Evolutionary conservation across 2,888 invertebrate genomes (phyloP), one percentile per base, ranked within the genome.

Genomic region (Tubulanus polymorphus): DNA sequence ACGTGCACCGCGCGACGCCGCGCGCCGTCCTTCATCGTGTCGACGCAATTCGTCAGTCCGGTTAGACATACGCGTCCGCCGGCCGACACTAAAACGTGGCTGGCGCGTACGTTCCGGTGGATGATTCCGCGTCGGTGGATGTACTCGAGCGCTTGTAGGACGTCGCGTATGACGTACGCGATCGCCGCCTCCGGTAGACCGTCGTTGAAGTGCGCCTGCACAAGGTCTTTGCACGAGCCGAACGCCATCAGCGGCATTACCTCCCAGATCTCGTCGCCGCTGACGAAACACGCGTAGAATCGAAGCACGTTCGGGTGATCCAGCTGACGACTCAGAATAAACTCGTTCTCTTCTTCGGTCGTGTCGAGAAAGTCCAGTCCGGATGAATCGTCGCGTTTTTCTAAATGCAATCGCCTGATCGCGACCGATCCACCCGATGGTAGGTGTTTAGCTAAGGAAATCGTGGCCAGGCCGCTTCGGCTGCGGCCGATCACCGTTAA

Each of bases 141-240:
- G 79, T 94, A 94, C 68, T 88, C 86, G 46, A 94, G 80, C 0
- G 89, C 94, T 50, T 84, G 82, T 37, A 93, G 80, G 3, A 90
- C 84, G 79, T 93, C 92, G 66, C 85, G 83, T 53, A 93, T 78
- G 65, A 94, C 87, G 53, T 88, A 83, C 10, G 89, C 86, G 66
- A 91, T 88, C 6, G 90, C 88, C 48, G 86, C 80, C 79, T 94
- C 93, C 0, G 91, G 88, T 54, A 94, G 81, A 2, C 93, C 93
- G 66, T 84, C 82, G 54, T 79, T 83, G 76, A 90, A 93, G 80
- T 89, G 88, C 6, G 81, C 79, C 63, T 86, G 85, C 6, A 93
- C 82, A 63, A 92, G 84, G 74, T 91, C 89, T 57, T 87, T 83
- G 70, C 91, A 90, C 0, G 92, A 92, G 2, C 92, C 80, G 73